Evolutionary conservation across 2,888 invertebrate genomes (phyloP).

Genomic region (Cyaniris semiargus): DNA sequence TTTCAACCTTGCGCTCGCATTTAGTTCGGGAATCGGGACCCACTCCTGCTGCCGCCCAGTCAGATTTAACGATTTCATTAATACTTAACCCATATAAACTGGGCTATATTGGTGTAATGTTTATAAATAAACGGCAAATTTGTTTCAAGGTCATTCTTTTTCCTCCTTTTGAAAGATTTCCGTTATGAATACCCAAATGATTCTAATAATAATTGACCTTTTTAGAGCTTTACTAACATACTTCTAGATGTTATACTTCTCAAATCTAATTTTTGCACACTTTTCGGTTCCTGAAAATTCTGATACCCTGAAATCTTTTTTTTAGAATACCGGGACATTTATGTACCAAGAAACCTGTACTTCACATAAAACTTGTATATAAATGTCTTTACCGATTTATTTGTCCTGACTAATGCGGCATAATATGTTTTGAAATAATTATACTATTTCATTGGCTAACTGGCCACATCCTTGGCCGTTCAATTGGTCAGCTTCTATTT

Average conservation of each 20-base stretch:
- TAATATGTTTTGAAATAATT: conserved; percentile 3
- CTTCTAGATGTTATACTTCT: no score
- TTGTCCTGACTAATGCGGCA: background rate
- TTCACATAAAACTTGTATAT: background rate
- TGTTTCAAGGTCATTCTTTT: background rate
- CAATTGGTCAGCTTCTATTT: conserved; percentile 18
- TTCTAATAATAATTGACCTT: background rate
- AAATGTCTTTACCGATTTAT: background rate
- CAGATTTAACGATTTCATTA: conserved; percentile 31
- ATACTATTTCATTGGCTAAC: conserved; percentile 4
- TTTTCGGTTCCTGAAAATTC: no score
- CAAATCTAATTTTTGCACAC: no score
- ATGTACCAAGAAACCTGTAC: no score
- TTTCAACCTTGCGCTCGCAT: conserved; percentile 69
- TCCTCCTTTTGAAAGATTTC: background rate
- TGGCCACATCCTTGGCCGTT: conserved; percentile 16
- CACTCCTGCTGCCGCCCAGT: conserved; percentile 42
- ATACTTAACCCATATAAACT: background rate
- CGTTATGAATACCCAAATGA: background rate
- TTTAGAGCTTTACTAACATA: no score
- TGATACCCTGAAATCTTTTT: no score
- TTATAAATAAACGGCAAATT: background rate
- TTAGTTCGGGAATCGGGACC: conserved; percentile 44
- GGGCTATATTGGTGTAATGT: background rate
- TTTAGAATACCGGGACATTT: no score